Evolutionary conservation across 2,797 vertebrate genomes (phyloP).

Genomic region (Lycodopsis pacificus): DNA sequence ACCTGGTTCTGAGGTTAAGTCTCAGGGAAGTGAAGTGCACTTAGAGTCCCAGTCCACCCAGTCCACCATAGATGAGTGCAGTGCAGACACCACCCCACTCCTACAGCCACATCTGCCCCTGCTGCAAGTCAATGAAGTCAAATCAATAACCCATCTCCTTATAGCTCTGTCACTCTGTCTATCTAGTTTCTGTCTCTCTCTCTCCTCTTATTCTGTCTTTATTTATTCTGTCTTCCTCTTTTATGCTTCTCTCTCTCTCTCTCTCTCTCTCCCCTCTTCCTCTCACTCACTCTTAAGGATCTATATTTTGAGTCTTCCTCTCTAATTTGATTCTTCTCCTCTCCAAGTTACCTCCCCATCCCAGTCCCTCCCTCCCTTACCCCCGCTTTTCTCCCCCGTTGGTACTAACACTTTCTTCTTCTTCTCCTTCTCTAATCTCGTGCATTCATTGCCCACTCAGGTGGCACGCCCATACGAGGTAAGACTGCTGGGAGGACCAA

Average conservation of each 20-base stretch:
- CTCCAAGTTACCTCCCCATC: constrained; percentile 60
- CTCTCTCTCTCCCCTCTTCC: constrained; percentile 69
- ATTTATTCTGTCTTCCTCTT: constrained; percentile 66
- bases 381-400: constrained; percentile 56
- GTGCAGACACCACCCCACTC: constrained; percentile 44
- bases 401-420: constrained; percentile 87
- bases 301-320: constrained; percentile 66
- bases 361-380: constrained; percentile 52
- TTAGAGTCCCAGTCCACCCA: constrained; percentile 37
- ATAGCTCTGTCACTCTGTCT: constrained; percentile 88
- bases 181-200: constrained; percentile 90
- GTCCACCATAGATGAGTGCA: constrained; percentile 34
- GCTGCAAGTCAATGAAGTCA: constrained; percentile 72
- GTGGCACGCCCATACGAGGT: constrained; percentile 87
- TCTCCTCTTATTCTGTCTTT: constrained; percentile 91
- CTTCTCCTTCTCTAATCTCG: constrained; percentile 86
- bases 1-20: constrained; percentile 33
- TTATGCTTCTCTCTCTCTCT: constrained; percentile 84
- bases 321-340: constrained; percentile 74
- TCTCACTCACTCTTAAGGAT: constrained; percentile 65
- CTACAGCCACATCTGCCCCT: constrained; percentile 66
- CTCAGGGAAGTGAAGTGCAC: constrained; percentile 24
- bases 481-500: constrained; percentile 83
- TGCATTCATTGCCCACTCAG: constrained; percentile 87
- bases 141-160: constrained; percentile 78